Conservation (phyloP, 2,888 invertebrate species). For the Drosophila paracracens region DNA sequence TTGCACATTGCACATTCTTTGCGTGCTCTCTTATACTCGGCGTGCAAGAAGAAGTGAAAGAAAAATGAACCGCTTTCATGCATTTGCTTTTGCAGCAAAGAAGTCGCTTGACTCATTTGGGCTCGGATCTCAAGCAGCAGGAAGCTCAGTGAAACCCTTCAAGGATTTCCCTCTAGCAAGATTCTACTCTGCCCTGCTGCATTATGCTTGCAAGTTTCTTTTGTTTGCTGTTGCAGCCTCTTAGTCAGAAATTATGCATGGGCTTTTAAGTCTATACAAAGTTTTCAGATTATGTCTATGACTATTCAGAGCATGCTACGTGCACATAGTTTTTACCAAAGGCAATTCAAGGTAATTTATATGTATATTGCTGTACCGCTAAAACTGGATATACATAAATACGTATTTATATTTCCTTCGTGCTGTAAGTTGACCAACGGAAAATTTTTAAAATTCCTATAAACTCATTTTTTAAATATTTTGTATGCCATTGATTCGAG, state of each 20-base stretch:
- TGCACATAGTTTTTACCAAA: neutral
- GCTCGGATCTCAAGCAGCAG: constrained; percentile 24
- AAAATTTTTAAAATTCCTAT: neutral
- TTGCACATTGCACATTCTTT: constrained; percentile 55
- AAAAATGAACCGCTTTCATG: constrained; percentile 39
- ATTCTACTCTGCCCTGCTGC: neutral
- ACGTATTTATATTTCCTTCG: neutral
- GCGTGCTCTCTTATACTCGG: constrained; percentile 1
- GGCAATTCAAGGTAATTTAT: neutral
- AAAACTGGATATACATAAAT: neutral
- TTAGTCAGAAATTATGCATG: constrained; percentile 18
- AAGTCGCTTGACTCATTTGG: constrained; percentile 24
- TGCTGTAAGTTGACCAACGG: neutral
- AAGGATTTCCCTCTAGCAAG: constrained; percentile 36
- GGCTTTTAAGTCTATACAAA: constrained; percentile 20
- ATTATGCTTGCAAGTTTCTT: constrained; percentile 7
- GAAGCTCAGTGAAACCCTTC: constrained; percentile 55
- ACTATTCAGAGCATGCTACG: neutral
- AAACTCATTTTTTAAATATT: neutral
- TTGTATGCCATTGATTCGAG: neutral
- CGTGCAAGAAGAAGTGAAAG: constrained; percentile 10
- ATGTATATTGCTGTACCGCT: neutral
- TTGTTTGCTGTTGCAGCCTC: constrained; percentile 34
- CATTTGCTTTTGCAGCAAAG: constrained; percentile 18
- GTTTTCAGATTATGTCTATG: neutral